Base-by-base conservation (phyloP, 2,797 vertebrate species). In the Epinephelus awoara region DNA sequence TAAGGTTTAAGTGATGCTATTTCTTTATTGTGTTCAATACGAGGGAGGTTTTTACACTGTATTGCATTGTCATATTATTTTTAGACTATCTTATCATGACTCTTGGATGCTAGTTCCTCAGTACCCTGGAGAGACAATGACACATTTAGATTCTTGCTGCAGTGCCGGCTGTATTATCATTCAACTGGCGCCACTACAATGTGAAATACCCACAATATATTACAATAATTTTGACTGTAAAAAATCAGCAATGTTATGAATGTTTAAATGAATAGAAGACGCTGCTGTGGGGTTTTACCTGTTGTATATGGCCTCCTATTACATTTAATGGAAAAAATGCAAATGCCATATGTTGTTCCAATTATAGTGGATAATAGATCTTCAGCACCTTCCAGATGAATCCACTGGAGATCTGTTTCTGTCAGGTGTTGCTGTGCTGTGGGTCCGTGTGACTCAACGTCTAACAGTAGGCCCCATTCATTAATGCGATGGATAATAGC, bases 401-500 rank as follows among this genome's bases (percentile, higher is more conserved):
- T 79, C 74, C 79, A 73, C 73, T 77, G 75, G 81, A 63, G 75
- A 67, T 29, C 15, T 49, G 49, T 62, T 75, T 51, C 61, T 47
- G 55, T 83, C 72, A 76, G 83, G 66, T 77, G 75, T 77, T 73
- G 69, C 74, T 46, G 79, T 72, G 72, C 70, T 21, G 9, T 46
- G 17, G 81, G 77, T 69, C 72, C 55, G 68, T 62, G 82, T 82
- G 88, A 79, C 69, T 87, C 87, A 50, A 74, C 72, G 77, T 70
- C 59, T 68, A 86, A 90, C 85, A 90, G 89, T 84, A 27, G 82
- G 77, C 57, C 64, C 77, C 75, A 67, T 90, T 90, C 75, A 89
- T 92, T 91, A 88, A 83, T 78, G 85, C 55, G 44, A 56, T 18
- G 77, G 83, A 85, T 87, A 82, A 88, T 85, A 84, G 86, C 83